These are phyloP conservation scores for Diglossa cyanea DNA, from an alignment of 2,797 vertebrate genomes.

Conservation along the genomic window DNA sequence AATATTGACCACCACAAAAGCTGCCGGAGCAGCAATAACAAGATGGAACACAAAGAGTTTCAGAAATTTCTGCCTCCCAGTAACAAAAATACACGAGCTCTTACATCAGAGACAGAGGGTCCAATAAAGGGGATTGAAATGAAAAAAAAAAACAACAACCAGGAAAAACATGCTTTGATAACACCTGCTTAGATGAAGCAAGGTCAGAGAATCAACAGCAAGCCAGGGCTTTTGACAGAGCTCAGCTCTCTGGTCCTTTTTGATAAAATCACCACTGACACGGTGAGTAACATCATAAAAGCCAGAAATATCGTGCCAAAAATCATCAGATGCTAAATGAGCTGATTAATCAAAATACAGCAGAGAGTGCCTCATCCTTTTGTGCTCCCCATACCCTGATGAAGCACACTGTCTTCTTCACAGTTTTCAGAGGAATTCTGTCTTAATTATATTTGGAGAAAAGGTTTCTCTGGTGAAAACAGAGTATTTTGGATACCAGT, in stretches of 20 bases:
- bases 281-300: fast-evolving
- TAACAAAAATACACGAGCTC: fast-evolving
- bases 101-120: neutral
- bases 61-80: neutral
- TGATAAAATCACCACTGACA: neutral
- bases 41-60: neutral
- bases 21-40: neutral
- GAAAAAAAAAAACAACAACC: neutral
- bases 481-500: neutral
- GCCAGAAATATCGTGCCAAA: neutral
- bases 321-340: neutral
- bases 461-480: neutral
- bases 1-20: neutral
- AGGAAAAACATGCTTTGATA: neutral
- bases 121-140: neutral
- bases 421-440: neutral
- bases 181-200: neutral
- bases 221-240: neutral
- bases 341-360: neutral
- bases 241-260: neutral
- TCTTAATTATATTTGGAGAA: neutral
- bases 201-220: neutral
- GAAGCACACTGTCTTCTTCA: neutral
- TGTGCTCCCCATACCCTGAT: neutral
- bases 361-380: neutral